Percentiles rank a stretch among this genome's conserved stretches.
phyloP scores from a whole-genome alignment of 2,797 vertebrate species.

The Myotis pilosus region DNA sequence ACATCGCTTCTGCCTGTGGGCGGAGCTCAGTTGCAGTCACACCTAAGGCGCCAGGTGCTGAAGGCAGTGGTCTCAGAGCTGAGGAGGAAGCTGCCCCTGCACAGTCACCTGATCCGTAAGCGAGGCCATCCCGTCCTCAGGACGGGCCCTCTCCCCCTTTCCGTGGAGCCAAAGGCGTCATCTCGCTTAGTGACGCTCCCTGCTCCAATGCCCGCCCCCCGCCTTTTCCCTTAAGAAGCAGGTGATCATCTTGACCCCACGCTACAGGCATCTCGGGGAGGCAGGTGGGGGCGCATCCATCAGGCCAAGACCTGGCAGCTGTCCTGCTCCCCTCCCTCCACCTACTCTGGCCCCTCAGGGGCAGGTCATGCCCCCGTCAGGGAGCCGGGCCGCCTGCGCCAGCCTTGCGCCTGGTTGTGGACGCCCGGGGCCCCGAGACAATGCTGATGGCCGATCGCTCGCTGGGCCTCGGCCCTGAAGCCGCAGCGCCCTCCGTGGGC shows the following conservation, averaged over 20 bases:
- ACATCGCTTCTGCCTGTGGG: not conserved
- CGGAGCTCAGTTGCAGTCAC: not conserved
- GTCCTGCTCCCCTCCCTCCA: not conserved
- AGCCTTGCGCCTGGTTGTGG: not conserved
- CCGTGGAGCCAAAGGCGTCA: not conserved
- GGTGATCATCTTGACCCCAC: not conserved
- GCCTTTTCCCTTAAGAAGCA: not conserved
- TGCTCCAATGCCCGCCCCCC: not conserved
- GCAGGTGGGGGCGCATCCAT: not conserved
- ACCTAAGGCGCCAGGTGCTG: not conserved
- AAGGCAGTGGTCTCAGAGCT: not conserved
- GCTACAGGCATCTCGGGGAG: not conserved
- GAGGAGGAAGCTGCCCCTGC: not conserved
- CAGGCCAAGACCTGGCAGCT: too few species aligned
- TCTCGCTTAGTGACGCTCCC: not conserved
- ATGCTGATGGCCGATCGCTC: rapidly evolving
- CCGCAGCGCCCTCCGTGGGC: not conserved
- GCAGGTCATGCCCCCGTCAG: not conserved
- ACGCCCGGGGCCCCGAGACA: not conserved
- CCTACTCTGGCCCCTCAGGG: not conserved
- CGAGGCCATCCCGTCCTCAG: not conserved
- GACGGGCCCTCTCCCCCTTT: rapidly evolving
- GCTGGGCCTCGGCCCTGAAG: too few species aligned
- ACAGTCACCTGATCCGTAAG: not conserved
- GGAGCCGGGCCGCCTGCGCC: not conserved